Conservation (phyloP, 2,113 vertebrate genomes). For the Sigmodon hispidus region DNA sequence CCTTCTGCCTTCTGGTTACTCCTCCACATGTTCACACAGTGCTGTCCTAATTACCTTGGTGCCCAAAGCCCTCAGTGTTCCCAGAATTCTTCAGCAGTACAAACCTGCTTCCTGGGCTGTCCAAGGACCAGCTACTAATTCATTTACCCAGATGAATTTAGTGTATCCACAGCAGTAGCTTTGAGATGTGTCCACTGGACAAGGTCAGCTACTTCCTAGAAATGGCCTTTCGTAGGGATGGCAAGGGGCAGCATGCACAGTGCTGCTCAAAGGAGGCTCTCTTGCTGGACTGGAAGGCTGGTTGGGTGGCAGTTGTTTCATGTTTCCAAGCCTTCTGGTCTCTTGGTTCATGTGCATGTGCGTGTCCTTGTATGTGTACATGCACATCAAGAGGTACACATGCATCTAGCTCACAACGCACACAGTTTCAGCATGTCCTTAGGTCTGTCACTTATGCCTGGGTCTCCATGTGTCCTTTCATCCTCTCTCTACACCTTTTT, state of each 20-base stretch:
- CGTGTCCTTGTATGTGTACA: background rate
- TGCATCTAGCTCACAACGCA: no score
- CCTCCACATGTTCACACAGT: background rate
- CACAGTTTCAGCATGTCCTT: no score
- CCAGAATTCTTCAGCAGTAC: no score
- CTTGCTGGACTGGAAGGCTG: accelerated
- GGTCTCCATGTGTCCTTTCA: accelerated
- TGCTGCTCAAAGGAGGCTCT: accelerated
- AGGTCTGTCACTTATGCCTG: no score
- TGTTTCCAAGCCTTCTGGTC: no score
- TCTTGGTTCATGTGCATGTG: background rate
- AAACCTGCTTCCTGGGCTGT: background rate
- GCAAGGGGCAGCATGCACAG: background rate
- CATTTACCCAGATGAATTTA: no score
- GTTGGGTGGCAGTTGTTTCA: no score
- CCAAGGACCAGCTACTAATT: background rate
- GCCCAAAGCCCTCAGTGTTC: background rate
- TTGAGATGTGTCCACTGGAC: no score
- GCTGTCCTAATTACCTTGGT: background rate
- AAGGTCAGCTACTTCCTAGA: accelerated
- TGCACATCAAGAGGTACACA: background rate
- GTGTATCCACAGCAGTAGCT: background rate
- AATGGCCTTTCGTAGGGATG: background rate
- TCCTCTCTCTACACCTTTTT: background rate
- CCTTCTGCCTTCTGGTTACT: background rate